Base-by-base conservation (phyloP, 2,797 vertebrate species). In the Sebastes diaconus region DNA sequence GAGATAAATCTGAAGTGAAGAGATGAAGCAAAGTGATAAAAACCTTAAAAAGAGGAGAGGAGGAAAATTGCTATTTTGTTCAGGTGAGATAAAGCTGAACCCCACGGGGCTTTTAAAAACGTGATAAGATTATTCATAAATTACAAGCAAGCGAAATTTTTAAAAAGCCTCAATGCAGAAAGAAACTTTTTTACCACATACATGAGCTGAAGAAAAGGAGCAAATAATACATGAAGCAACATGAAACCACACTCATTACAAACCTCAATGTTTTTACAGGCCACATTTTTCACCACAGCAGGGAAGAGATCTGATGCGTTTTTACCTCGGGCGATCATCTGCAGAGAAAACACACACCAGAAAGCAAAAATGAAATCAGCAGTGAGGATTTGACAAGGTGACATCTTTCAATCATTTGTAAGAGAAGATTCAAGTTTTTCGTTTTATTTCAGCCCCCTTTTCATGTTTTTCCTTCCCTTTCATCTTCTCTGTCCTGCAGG, bases 201-300 rank as follows among this genome's bases (percentile, higher is more conserved):
- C 8, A 57, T 4, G 42, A 18, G 8, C 46, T 55, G 66, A 29
- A 20, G 32, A 63, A 81, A 61, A 36, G 1, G 24, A 77, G 27
- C 27, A 50, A 39, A 73, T 59, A 39, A 22, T 8, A 50, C n/a
- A 65, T 34, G 14, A 69, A 74, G n/a, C 32, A 27, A 30, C 42
- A 36, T 13, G 11, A 59, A 60, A 42, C n/a, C 20, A 4, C 8
- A 18, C 7, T 82, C 24, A 32, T 82, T 18, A 88, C 96, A 91
- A 92, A 99, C 98, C 98, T 99, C 98, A 1, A 99, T 99, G 91
- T 99, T 99, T 93, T 99, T 99, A 87, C 98, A 99, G 79, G 98
- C 98, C 36, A 99, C 98, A 0, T 99, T 99, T 94, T 99, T 99
- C 88, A 99, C 98, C 84, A 99, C 98, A 0, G 98, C 98, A 6